Conservation (phyloP, 2,113 vertebrate species). For the Anas platyrhynchos region DNA sequence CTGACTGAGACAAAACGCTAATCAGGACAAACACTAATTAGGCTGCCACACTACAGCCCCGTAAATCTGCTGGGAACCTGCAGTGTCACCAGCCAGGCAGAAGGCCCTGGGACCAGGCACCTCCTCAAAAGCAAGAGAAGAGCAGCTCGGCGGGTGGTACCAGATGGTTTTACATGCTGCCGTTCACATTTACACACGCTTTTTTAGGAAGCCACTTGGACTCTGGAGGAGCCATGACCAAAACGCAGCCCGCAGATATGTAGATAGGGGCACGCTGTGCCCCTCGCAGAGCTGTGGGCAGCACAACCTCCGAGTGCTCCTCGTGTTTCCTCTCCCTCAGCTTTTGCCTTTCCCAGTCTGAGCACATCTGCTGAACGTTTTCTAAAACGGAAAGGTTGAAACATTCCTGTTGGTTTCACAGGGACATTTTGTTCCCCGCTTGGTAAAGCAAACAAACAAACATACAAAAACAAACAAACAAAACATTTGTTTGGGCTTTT, state of each 20-base stretch:
- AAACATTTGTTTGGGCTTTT: neutral
- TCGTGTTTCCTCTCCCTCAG: neutral
- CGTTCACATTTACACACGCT: constrained; percentile 26
- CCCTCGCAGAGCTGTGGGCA: neutral
- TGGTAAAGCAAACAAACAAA: neutral
- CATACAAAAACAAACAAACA: neutral
- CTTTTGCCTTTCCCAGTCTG: neutral
- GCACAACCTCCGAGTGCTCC: neutral
- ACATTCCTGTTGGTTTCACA: neutral
- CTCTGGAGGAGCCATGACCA: neutral
- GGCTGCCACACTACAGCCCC: neutral
- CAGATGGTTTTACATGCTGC: constrained; percentile 14
- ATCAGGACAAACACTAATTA: rapidly evolving
- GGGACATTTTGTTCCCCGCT: neutral
- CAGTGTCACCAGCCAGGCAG: neutral
- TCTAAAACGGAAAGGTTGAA: neutral
- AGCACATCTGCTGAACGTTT: neutral
- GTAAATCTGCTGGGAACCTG: neutral
- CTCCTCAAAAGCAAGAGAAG: rapidly evolving
- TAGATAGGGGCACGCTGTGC: neutral
- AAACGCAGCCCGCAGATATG: neutral
- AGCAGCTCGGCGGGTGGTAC: neutral
- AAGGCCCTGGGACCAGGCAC: neutral
- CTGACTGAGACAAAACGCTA: neutral
- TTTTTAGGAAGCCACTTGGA: constrained; percentile 6